Conservation (phyloP, 2,797 vertebrate species). For the Poecilia picta region DNA sequence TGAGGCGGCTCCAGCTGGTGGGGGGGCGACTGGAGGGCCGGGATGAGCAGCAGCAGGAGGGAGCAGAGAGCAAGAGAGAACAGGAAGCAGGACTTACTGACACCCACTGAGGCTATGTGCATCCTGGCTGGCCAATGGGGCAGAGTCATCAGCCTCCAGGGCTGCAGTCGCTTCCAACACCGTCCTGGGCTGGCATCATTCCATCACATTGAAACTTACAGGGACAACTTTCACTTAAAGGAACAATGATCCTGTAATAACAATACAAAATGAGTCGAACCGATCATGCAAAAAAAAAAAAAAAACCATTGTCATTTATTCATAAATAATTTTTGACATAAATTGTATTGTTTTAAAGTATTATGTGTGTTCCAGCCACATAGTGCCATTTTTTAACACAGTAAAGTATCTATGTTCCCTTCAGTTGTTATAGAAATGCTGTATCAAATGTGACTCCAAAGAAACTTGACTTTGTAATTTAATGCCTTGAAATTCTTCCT, state of each 20-base stretch:
- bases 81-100: constrained; percentile 87
- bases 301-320: neutral
- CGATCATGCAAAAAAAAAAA: neutral
- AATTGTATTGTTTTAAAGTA: neutral
- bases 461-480: too few relatives aligned
- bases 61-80: constrained; percentile 85
- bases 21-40: constrained; percentile 72
- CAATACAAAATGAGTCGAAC: neutral
- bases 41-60: constrained; percentile 85
- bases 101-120: constrained; percentile 80
- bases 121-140: constrained; percentile 77
- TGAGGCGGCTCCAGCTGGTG: constrained; percentile 68
- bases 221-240: neutral
- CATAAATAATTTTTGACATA: neutral
- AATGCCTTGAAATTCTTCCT: too few relatives aligned
- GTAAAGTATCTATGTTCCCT: too few relatives aligned
- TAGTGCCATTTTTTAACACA: too few relatives aligned
- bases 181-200: constrained; percentile 69
- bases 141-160: constrained; percentile 76
- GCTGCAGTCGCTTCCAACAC: constrained; percentile 56
- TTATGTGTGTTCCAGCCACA: too few relatives aligned
- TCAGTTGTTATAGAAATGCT: too few relatives aligned
- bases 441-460: too few relatives aligned
- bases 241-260: neutral
- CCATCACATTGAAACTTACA: constrained; percentile 56